These are phyloP conservation scores for Drosophila multiciliata DNA, from an alignment of 2,888 invertebrate genomes.

Conservation along the genomic window DNA sequence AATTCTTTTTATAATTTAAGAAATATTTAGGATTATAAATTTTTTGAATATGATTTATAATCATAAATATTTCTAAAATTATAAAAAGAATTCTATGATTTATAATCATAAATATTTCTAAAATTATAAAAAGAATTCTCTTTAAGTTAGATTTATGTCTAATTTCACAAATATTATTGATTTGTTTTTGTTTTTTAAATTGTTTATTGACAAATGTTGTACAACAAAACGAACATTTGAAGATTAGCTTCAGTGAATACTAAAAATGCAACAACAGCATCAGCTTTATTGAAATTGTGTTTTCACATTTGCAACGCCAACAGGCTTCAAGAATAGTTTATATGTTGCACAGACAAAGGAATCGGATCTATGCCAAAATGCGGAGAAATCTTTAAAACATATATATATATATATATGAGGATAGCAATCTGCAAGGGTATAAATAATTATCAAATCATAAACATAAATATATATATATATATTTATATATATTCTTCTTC, in stretches of 20 bases:
- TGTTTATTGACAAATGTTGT: neutral
- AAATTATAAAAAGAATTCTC: neutral
- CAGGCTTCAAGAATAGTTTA: neutral
- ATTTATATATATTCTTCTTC: neutral
- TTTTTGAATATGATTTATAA: neutral
- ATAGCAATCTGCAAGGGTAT: slow-evolving; percentile 19
- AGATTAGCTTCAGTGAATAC: neutral
- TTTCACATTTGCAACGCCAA: neutral
- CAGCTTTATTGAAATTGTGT: slow-evolving; percentile 1
- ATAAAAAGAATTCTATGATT: neutral
- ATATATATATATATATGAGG: neutral
- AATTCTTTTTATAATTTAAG: neutral
- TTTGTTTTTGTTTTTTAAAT: neutral
- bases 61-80: neutral
- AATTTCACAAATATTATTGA: neutral
- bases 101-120: too few species aligned
- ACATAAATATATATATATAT: too few species aligned
- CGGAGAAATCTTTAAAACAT: slow-evolving; percentile 2
- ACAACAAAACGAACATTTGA: neutral
- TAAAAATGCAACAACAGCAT: neutral
- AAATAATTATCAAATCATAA: neutral
- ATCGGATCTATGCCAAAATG: neutral
- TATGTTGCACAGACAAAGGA: neutral
- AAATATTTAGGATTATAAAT: neutral
- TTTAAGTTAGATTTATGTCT: too few species aligned